Base-by-base conservation (phyloP, 1,140 invertebrate genomes). In the Nomia melanderi region DNA sequence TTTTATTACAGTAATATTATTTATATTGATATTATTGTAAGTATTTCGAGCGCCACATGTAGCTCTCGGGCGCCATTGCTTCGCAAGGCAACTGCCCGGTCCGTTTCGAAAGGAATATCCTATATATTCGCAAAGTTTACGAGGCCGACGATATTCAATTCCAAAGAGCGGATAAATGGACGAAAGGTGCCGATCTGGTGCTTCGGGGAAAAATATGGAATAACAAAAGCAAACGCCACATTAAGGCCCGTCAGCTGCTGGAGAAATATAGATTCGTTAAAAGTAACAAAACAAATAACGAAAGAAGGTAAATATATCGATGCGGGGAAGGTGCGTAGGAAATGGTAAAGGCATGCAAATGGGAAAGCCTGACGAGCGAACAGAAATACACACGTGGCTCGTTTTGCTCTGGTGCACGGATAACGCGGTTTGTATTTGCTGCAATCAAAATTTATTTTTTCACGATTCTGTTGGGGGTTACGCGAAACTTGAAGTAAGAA, bases 271-370 rank as follows among this genome's bases (percentile, higher is more conserved):
- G 57, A 70, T 53, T 39, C 66, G 57, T 63, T 54, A 62, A 63
- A 77, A 71, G 56, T 63, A 70, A 65, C 23, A 76, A 70, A 64
- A 44, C 27, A 54, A 77, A 77, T 70, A 63, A 14, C 47, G 25
- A 39, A 41, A 64, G 66, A 65, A 59, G 62, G 57, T 73, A 50
- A 78, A 57, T 33, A 44, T 31, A 57, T 65, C 71, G 25, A 25
- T 8, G 23, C 8, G 20, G 17, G 29, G 36, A 33, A 5, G 29
- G 1, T 33, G 14, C 14, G 25, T 20, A 11, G 47, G 17, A 74
- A 75, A 56, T 41, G 39, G 14, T 25, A 20, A 20, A 54, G 47
- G 14, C 41, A 14, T 17, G 41, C 59, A 20, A 78, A 65, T 39
- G 27, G 27, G 50, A 41, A 56, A 33, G 53, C 44, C 59, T n/a